A percentile compares a stretch with the other conserved stretches of the same genome.
phyloP scores from a whole-genome alignment of 1,140 invertebrate species.

The Drosophila sproati region DNA sequence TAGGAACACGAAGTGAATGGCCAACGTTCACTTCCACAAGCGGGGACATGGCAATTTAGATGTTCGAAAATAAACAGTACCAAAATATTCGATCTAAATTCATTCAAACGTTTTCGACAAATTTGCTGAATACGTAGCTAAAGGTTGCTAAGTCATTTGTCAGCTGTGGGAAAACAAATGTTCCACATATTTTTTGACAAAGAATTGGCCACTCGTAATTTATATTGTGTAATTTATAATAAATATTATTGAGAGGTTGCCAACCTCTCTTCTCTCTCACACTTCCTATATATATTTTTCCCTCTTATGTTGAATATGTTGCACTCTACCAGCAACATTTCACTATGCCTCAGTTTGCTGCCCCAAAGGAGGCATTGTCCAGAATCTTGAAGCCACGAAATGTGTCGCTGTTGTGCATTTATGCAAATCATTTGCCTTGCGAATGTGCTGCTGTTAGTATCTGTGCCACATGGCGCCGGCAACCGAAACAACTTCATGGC shows the following conservation, averaged over 20 bases:
- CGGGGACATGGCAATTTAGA: conserved; percentile 9
- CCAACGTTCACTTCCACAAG: conserved; percentile 7
- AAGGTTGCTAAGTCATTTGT: background rate
- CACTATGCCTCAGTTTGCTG: conserved; percentile 7
- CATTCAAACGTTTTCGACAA: background rate
- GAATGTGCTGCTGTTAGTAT: conserved; percentile 7
- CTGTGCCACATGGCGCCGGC: conserved; percentile 40
- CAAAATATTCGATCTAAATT: conserved; percentile 5
- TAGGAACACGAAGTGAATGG: background rate
- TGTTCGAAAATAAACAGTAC: background rate
- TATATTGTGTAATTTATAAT: too few species aligned
- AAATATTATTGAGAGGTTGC: too few species aligned
- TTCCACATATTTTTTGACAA: background rate
- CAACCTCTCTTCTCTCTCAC: background rate
- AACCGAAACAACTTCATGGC: conserved; percentile 42
- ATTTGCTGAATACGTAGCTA: background rate
- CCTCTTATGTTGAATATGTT: background rate
- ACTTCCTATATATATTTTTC: background rate
- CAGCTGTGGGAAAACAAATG: background rate
- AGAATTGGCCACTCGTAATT: too few species aligned
- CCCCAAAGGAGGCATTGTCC: conserved; percentile 34
- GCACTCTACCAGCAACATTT: background rate
- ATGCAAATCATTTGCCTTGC: conserved; percentile 61
- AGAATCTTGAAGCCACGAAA: conserved; percentile 38
- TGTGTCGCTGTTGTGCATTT: conserved; percentile 62